Evolutionary conservation across 1,140 invertebrate genomes (phyloP), one percentile per base, ranked within the genome.

Genomic region (Neotoxoptera formosana): DNA sequence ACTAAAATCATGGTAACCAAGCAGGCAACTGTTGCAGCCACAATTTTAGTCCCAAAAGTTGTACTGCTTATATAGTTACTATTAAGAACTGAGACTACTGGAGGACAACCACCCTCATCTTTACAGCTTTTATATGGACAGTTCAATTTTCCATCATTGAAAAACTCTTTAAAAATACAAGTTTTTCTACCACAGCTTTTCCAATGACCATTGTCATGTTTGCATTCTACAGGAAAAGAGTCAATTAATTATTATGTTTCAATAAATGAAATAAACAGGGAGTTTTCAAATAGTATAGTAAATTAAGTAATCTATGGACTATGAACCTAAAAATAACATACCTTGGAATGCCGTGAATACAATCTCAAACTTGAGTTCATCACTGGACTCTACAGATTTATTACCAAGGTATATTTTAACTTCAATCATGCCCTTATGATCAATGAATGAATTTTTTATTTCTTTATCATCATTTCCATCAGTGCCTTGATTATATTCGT

Each of bases 111-210:
- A 48, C 56, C 81, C 60, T 95, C 95, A 93, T 95, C 95, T 30
- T 93, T 92, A 89, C 95, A 95, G 34, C 94, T 94, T 23, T 93
- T 94, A 86, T 93, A 95, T 36, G 95, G 95, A 94, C 95, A 95
- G 89, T 95, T 95, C 14, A 95, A 87, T 81, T 94, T 91, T n/a
- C 94, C 94, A 90, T 95, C 95, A n/a, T 94, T 93, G 60, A 95
- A 94, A 92, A 94, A 95, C 0, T 94, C 93, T 86, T 94, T 94
- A 83, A 93, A 94, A 93, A 95, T 95, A 93, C 95, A 95, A 17
- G 94, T 94, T 41, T 93, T 93, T 21, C 87, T 81, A 30, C 94
- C 94, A 84, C 94, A 94, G 67, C 45, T 93, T 88, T 84, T 94
- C 60, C 91, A 93, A 41, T 76, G 60, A 51, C 91, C 91, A 47